Evolutionary conservation across 2,797 vertebrate species (phyloP).

Genomic region (Sciaenops ocellatus): DNA sequence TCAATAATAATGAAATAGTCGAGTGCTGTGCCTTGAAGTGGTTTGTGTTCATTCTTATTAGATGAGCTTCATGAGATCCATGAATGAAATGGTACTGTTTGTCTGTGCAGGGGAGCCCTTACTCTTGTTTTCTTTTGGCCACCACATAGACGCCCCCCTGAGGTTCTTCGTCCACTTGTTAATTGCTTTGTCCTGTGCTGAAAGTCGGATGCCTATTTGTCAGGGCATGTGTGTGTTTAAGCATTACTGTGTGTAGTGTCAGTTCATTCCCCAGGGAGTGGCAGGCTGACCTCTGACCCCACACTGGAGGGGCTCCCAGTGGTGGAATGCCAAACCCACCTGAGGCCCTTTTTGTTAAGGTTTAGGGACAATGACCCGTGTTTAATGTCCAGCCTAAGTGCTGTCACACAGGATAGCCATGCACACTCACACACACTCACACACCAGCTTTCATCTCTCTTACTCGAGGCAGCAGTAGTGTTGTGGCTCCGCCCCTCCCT

Average conservation of each 20-base stretch:
- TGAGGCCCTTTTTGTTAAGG: conserved; percentile 28
- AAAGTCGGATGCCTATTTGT: conserved; percentile 32
- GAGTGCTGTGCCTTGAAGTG: not conserved
- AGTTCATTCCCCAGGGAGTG: conserved; percentile 36
- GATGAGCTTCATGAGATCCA: not conserved
- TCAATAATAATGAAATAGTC: not conserved
- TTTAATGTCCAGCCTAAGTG: conserved; percentile 38
- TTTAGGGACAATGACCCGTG: conserved; percentile 1
- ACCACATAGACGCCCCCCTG: conserved; percentile 13
- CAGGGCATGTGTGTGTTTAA: conserved; percentile 9
- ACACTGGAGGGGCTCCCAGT: conserved; percentile 21
- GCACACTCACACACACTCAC: not conserved
- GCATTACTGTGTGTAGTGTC: conserved; percentile 22
- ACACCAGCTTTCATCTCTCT: conserved; percentile 40
- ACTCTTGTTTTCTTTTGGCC: conserved; percentile 1
- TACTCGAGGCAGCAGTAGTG: conserved; percentile 12
- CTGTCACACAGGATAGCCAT: conserved; percentile 16
- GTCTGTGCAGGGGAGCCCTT: not conserved
- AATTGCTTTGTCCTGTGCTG: conserved; percentile 26
- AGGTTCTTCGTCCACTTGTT: conserved; percentile 12
- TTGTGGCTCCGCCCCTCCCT: conserved; percentile 52
- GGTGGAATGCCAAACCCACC: conserved; percentile 68
- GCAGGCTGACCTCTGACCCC: conserved; percentile 54
- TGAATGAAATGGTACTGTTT: not conserved
- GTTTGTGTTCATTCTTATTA: not conserved